These are phyloP conservation scores for Microchrysa polita DNA, from an alignment of 2,888 invertebrate species.

Conservation along the genomic window DNA sequence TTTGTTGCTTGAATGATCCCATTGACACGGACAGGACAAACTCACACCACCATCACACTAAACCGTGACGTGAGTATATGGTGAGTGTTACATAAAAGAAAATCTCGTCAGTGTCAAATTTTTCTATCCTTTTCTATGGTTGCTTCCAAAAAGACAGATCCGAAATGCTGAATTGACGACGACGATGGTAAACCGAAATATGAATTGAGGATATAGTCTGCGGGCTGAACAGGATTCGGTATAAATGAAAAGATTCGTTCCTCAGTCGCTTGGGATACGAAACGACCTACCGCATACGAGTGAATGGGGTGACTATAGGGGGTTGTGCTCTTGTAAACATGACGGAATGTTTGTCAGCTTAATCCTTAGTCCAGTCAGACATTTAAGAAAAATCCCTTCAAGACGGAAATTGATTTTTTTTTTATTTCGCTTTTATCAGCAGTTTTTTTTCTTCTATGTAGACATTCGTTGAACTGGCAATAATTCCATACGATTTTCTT, in stretches of 20 bases:
- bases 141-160: neutral
- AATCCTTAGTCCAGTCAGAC: constrained; percentile 41
- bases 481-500: too few species aligned
- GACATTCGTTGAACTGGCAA: neutral
- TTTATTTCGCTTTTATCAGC: neutral
- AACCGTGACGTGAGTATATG: too few species aligned
- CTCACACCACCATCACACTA: too few species aligned
- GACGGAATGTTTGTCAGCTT: constrained; percentile 37
- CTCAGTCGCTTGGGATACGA: neutral
- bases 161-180: neutral
- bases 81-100: neutral
- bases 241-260: neutral
- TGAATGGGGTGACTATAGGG: neutral
- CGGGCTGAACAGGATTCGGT: neutral
- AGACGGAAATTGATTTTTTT: constrained; percentile 42
- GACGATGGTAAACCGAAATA: neutral
- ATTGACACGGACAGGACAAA: constrained; percentile 19
- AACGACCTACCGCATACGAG: neutral
- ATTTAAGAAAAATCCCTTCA: constrained; percentile 35
- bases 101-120: constrained; percentile 31
- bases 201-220: too few species aligned
- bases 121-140: neutral
- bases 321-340: constrained; percentile 34
- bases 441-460: neutral
- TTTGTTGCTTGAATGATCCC: neutral